phyloP scores from a whole-genome alignment of 2,888 invertebrate species.

The Hartigia nigra region DNA sequence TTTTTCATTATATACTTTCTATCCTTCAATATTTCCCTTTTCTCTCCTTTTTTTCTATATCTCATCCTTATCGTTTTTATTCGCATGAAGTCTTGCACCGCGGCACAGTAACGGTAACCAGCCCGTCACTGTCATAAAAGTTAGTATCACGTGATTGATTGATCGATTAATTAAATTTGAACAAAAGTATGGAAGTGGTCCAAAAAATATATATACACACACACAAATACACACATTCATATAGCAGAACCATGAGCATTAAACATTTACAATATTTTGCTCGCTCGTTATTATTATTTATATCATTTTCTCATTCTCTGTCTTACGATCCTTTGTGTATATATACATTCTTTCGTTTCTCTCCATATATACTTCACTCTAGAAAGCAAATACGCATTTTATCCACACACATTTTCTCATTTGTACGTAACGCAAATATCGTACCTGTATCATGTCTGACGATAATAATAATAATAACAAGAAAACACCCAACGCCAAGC shows the following conservation, averaged over 20 bases:
- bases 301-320: background rate
- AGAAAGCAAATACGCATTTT: background rate
- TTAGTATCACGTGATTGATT: background rate
- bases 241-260: background rate
- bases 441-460: background rate
- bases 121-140: background rate
- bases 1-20: background rate
- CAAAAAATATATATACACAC: background rate
- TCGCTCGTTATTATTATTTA: background rate
- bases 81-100: background rate
- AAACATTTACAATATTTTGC: background rate
- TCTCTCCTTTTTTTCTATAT: background rate
- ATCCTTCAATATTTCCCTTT: background rate
- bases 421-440: background rate
- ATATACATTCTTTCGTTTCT: background rate
- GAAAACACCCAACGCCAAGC: background rate
- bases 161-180: background rate
- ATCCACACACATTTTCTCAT: background rate
- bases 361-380: background rate
- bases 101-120: background rate
- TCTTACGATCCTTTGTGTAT: background rate
- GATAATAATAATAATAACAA: too few species aligned
- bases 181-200: background rate
- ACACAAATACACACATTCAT: background rate
- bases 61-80: background rate